Base-by-base conservation (phyloP, 1,140 invertebrate genomes). In the Nebria ingens region DNA sequence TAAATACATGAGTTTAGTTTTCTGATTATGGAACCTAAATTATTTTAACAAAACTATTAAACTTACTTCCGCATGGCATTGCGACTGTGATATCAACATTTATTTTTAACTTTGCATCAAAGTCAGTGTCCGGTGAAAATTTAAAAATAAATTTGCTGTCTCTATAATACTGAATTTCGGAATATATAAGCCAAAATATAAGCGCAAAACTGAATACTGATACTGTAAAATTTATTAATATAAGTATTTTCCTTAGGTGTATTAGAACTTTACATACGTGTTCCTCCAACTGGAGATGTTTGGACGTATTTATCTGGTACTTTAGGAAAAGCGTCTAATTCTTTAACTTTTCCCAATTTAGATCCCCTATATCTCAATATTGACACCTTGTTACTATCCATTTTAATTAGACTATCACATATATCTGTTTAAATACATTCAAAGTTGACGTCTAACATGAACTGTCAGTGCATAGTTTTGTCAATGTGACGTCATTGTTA, bases 21-120 rank as follows among this genome's bases (percentile, higher is more conserved):
- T 3, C 23, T 51, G 17, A 22, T 12, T 34, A 20, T 54, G 45
- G 25, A 21, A n/a, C n/a, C n/a, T n/a, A n/a, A n/a, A n/a, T n/a
- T n/a, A n/a, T n/a, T n/a, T n/a, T n/a, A n/a, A 34, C 25, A 53
- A 20, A 52, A 23, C 52, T 53, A 53, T 54, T 17, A 21, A 53
- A 76, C 79, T 78, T 76, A 87, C 83, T 72, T 60, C 70, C 72
- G 72, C 93, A 97, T 56, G 87, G 87, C 88, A 93, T 97, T 20
- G 93, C 93, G 13, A 98, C 84, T 3, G 93, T 97, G 45, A 98
- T 82, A 70, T 98, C 93, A 50, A 97, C 79, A 72, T 96, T 95
- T 62, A 98, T 88, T 70, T 87, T 84, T 21, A 97, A 70, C 72
- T 93, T 94, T 58, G 84, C 87, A 68, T 93, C 83, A 68, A 89